A percentile compares a stretch with the other conserved stretches of the same genome.
phyloP scores from a whole-genome alignment of 2,797 vertebrate species.

The Eulemur rubriventer region DNA sequence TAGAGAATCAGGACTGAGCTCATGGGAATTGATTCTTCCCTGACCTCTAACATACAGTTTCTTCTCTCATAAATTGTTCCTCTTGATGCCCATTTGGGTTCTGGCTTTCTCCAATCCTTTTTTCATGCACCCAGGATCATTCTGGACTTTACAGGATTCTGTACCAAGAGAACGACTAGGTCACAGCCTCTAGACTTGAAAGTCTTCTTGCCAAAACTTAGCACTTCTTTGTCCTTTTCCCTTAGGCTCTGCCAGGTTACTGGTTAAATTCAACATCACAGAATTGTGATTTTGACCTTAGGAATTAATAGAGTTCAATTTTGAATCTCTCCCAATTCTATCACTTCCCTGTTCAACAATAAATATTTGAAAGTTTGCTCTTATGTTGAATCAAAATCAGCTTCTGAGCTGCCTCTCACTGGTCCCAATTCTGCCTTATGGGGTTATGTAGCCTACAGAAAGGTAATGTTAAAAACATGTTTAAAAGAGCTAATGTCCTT shows the following conservation, averaged over 20 bases:
- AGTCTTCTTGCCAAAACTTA: background rate
- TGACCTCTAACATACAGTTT: background rate
- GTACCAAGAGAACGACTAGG: background rate
- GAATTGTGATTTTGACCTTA: background rate
- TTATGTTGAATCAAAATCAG: background rate
- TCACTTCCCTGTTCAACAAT: background rate
- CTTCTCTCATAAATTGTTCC: background rate
- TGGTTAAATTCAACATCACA: background rate
- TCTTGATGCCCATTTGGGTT: background rate
- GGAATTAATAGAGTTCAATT: background rate
- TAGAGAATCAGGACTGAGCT: background rate
- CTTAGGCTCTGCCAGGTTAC: background rate
- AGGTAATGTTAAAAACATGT: background rate
- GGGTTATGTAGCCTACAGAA: background rate
- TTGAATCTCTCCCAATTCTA: background rate
- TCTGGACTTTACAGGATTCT: background rate
- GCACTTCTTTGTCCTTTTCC: background rate
- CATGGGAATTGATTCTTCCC: background rate
- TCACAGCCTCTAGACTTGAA: background rate
- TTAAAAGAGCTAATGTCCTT: background rate
- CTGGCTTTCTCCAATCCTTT: background rate
- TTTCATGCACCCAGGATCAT: background rate
- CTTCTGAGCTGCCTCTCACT: background rate
- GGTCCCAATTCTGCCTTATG: background rate
- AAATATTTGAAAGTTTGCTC: slow-evolving; percentile 39